Evolutionary conservation across 2,113 vertebrate genomes (phyloP).

Genomic region (Xiphophorus hellerii): DNA sequence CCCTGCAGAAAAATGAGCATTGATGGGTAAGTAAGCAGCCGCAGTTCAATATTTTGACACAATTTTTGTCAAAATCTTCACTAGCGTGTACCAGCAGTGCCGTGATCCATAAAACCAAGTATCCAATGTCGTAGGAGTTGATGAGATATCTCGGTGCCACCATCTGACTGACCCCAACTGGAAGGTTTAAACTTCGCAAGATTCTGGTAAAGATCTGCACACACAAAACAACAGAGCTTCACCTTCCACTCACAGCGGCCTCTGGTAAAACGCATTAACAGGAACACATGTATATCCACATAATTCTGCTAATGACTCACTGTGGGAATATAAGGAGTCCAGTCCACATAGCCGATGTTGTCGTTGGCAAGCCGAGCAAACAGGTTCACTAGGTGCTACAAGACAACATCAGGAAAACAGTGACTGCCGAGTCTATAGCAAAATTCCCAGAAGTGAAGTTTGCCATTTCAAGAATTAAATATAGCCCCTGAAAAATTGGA

Average conservation of each 20-base stretch:
- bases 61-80: not conserved
- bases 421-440: slow-evolving; percentile 9
- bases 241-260: not conserved
- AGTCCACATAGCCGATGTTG: slow-evolving; percentile 94
- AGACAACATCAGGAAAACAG: slow-evolving; percentile 43
- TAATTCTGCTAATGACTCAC: slow-evolving; percentile 73
- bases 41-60: not conserved
- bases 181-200: slow-evolving; percentile 93
- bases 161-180: slow-evolving; percentile 92
- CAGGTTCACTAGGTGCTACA: slow-evolving; percentile 91
- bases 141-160: slow-evolving; percentile 89
- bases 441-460: slow-evolving; percentile 36
- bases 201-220: slow-evolving; percentile 93
- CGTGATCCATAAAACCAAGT: slow-evolving; percentile 93
- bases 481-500: slow-evolving; percentile 6
- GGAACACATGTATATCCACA: slow-evolving; percentile 13
- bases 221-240: slow-evolving; percentile 13
- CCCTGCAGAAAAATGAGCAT: slow-evolving; percentile 79
- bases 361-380: slow-evolving; percentile 93
- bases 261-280: slow-evolving; percentile 30
- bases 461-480: slow-evolving; percentile 37
- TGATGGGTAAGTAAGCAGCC: not conserved
- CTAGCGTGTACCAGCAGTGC: slow-evolving; percentile 86
- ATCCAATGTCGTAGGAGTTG: slow-evolving; percentile 91
- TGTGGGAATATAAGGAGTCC: slow-evolving; percentile 92